Evolutionary conservation across 2,113 vertebrate genomes (phyloP), one percentile per base, ranked within the genome.

Genomic region (Turdus rufiventris): DNA sequence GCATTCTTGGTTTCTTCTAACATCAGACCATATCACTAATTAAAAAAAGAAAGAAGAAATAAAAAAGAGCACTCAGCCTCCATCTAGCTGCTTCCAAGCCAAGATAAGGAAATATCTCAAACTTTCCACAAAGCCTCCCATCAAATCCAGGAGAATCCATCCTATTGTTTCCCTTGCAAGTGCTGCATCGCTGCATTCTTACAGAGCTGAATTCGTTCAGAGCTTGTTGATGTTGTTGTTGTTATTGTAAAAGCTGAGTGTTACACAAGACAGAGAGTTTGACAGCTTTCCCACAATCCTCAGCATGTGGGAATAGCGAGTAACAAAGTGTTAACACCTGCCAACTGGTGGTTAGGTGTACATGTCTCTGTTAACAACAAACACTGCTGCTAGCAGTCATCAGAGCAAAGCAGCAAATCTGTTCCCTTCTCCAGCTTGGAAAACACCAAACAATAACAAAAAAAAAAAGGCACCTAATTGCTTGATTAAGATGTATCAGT

Each of bases 331-430:
- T 98, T 98, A 98, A 98, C 98, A 99, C 98, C 98, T 99, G 99
- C 98, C 99, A 99, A 99, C 98, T 99, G 98, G 98, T 98, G 98
- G 98, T 98, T 99, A 99, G 98, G 98, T 99, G 99, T 98, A 99
- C 99, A 99, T 98, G 98, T 99, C 99, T 99, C 98, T 99, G 99
- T 99, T 99, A 99, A 98, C 98, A 98, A 93, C 98, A 98, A 97
- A 97, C 98, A 98, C 98, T 97, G 96, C 96, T 98, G 98, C 98
- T 98, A 95, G 97, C 97, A 98, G 97, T 96, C 98, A 98, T 98
- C 98, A 95, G 98, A 98, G 97, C 97, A 98, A 98, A 98, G 98
- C 98, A 85, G 98, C 94, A 95, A 98, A 98, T 98, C 98, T 98
- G 98, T 98, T 98, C 96, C 93, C 96, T 97, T 97, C 97, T 97